These are phyloP conservation scores for Rhabdophis nuchalis DNA, from an alignment of 2,797 vertebrate genomes.

Conservation along the genomic window DNA sequence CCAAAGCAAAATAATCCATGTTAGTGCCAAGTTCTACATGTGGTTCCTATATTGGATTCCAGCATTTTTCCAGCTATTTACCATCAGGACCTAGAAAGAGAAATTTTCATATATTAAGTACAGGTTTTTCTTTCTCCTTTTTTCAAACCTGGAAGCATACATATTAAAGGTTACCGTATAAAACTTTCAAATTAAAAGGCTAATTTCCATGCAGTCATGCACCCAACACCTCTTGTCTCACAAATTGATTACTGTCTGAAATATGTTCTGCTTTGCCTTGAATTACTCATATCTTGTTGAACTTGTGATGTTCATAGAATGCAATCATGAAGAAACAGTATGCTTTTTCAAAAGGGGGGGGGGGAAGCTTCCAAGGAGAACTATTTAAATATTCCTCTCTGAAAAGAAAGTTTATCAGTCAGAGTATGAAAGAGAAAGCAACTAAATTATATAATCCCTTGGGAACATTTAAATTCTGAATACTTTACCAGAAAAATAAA, in stretches of 20 bases:
- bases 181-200: slow-evolving; percentile 11
- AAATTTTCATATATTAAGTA: background rate
- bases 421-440: background rate
- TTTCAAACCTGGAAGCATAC: background rate
- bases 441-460: background rate
- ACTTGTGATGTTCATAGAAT: background rate
- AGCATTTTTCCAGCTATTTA: background rate
- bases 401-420: slow-evolving; percentile 16
- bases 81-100: background rate
- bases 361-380: background rate
- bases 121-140: background rate
- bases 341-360: background rate
- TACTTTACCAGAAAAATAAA: background rate
- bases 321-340: background rate
- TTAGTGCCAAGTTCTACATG: background rate
- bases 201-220: background rate
- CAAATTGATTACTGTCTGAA: slow-evolving; percentile 15
- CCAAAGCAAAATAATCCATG: background rate
- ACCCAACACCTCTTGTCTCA: background rate
- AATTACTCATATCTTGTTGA: slow-evolving; percentile 34
- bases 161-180: background rate
- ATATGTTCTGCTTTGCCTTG: background rate
- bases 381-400: slow-evolving; percentile 35
- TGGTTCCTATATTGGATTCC: background rate
- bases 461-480: background rate